phyloP scores from a whole-genome alignment of 2,888 invertebrate species.

The Schizotus pectinicornis region DNA sequence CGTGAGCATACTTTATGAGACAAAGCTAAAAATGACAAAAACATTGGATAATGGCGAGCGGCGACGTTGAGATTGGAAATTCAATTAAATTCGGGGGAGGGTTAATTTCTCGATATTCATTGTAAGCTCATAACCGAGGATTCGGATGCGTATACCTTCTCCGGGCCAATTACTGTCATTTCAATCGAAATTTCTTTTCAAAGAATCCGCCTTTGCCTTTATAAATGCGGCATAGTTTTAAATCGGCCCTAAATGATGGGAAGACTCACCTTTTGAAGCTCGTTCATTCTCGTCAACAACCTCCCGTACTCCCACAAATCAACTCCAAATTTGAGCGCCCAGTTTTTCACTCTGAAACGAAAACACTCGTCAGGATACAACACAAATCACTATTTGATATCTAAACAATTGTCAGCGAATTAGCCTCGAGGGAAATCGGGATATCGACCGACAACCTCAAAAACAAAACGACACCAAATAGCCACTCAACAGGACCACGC shows the following conservation, averaged over 20 bases:
- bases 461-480: too few relatives aligned
- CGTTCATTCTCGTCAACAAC: constrained; percentile 87
- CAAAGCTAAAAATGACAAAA: constrained; percentile 32
- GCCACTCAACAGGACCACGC: too few relatives aligned
- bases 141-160: constrained; percentile 28
- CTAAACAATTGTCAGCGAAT: constrained; percentile 4
- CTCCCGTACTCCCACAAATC: constrained; percentile 89
- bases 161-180: constrained; percentile 31
- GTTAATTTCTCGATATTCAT: constrained; percentile 33
- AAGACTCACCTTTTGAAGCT: constrained; percentile 80
- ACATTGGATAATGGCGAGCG: constrained; percentile 30
- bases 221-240: constrained; percentile 7
- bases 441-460: too few relatives aligned
- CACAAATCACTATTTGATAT: not conserved
- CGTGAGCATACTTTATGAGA: constrained; percentile 20
- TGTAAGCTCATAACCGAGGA: constrained; percentile 30
- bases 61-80: constrained; percentile 31
- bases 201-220: too few relatives aligned
- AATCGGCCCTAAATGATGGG: constrained; percentile 1
- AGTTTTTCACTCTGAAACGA: constrained; percentile 82
- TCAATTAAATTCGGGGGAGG: constrained; percentile 32
- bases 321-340: constrained; percentile 90
- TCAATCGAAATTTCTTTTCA: constrained; percentile 22
- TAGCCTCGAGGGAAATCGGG: not conserved
- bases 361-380: not conserved